Conservation (phyloP, 2,888 invertebrate species). For the Latrodectus elegans region DNA sequence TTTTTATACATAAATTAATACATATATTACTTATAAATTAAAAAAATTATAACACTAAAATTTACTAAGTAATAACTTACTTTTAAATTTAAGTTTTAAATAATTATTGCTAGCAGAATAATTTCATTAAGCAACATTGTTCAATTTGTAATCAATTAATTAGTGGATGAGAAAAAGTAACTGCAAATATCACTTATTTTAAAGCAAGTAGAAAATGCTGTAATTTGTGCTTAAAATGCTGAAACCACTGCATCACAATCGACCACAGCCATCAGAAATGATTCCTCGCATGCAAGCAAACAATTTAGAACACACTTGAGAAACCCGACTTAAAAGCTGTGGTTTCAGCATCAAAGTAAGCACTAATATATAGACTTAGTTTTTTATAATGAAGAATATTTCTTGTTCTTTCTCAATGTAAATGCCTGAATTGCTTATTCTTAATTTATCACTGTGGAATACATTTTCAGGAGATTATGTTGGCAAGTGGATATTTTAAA, state of each 20-base stretch:
- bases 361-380: neutral
- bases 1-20: no score
- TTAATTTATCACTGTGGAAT: neutral
- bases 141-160: neutral
- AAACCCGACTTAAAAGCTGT: constrained; percentile 31
- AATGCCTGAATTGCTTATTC: neutral
- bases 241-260: constrained; percentile 52
- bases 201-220: no score
- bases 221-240: constrained; percentile 38
- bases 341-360: constrained; percentile 55
- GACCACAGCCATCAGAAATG: constrained; percentile 38
- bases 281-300: constrained; percentile 58
- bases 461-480: neutral
- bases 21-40: no score
- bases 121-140: no score
- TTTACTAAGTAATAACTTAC: no score
- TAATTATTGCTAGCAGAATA: no score
- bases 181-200: neutral
- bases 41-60: no score
- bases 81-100: no score
- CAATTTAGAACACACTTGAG: constrained; percentile 35
- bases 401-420: neutral
- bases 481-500: constrained; percentile 39
- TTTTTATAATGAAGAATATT: no score
- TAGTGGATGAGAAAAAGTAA: neutral